Base-by-base conservation (phyloP, 2,113 vertebrate species). In the Hippotragus niger region DNA sequence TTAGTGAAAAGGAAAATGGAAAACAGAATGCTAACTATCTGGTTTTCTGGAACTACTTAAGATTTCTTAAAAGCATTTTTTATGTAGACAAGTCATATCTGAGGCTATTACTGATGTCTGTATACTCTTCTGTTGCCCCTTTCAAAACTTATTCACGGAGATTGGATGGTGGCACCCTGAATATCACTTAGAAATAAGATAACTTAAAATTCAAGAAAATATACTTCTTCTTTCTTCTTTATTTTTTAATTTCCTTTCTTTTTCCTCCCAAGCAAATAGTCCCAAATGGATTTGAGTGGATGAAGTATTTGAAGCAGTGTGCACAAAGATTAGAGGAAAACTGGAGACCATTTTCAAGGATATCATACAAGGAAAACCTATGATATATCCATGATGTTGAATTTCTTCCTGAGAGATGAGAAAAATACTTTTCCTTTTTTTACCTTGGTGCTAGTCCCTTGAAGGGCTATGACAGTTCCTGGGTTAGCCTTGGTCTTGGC, bases 11-110 rank as follows among this genome's bases (percentile, higher is more conserved):
- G 21, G n/a, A 86, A 93, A 92, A 64, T 89, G 40, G 83, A 55
- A 94, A 91, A 90, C 55, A 86, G 23, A 83, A 82, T 86, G 81
- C n/a, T 80, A 57, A 64, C 80, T 92, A 45, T 83, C 36, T 71
- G 76, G 19, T n/a, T 96, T 88, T 95, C 90, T 93, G 81, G 40
- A 97, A 64, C 82, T 47, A 60, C 58, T 83, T 89, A 74, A 80
- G 43, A 23, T 58, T 93, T 52, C 80, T 81, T 85, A 47, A 84
- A 87, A 64, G 33, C 40, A 67, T 84, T 94, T 85, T 58, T 60
- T 58, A 86, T 57, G 47, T 67, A 45, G 36, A 31, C 57, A 83
- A 58, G 29, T 81, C 16, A 14, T 58, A 31, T 80, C 29, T 92
- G 74, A 94, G 43, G 45, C 10, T 50, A 12, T 96, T 40, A 74